Conservation (phyloP, 1,140 invertebrate genomes). For the Conus ventricosus region DNA sequence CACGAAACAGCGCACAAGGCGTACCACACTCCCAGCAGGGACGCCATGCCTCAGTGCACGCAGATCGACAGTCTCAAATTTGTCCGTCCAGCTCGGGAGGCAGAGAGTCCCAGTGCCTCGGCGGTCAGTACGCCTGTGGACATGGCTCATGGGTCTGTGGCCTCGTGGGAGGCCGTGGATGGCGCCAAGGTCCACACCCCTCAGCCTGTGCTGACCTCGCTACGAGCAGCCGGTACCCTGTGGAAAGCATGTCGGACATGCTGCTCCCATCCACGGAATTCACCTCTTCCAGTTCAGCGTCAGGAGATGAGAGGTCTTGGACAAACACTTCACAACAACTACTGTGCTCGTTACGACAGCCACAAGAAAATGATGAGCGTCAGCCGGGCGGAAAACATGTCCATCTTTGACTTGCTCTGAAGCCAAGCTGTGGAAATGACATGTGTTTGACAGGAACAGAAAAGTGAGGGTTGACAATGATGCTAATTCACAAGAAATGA, state of each 20-base stretch:
- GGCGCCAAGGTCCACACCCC: background rate
- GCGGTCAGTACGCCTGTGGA: background rate
- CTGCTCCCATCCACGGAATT: background rate
- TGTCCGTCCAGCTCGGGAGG: background rate
- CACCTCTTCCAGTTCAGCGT: background rate
- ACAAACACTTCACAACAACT: background rate
- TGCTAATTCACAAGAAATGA: too few species aligned
- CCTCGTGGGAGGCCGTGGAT: background rate
- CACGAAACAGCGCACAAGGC: background rate
- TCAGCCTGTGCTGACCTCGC: too few species aligned
- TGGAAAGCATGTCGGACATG: background rate
- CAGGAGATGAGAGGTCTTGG: background rate
- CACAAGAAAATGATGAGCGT: conserved; percentile 18
- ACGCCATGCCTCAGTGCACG: background rate
- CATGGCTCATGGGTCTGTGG: background rate
- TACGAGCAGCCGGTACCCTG: background rate
- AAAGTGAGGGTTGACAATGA: too few species aligned
- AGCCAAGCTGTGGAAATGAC: too few species aligned
- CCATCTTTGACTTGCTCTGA: background rate
- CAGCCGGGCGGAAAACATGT: background rate
- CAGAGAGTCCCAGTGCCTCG: background rate
- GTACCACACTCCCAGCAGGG: background rate
- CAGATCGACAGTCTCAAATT: background rate
- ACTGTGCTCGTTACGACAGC: background rate
- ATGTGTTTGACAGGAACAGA: too few species aligned